Base-by-base conservation (phyloP, 1,140 invertebrate species). In the Monomorium pharaonis region DNA sequence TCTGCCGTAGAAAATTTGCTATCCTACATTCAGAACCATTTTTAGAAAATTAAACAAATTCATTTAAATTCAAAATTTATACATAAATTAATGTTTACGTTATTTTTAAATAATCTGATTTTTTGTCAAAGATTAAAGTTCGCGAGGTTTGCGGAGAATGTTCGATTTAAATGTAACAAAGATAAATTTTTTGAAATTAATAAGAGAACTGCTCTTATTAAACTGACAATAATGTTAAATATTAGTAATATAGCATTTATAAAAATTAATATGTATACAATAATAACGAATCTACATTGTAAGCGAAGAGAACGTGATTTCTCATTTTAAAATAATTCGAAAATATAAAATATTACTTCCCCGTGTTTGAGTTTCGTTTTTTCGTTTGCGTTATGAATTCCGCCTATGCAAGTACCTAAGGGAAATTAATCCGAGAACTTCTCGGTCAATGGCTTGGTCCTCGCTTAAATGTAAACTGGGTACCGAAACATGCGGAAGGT, bases 391-490 rank as follows among this genome's bases (percentile, higher is more conserved):
- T 9, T 77, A 27, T 0, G 16, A 63, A 47, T 47, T 44, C 4
- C 7, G 16, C 10, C 0, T 77, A n/a, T 21, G 9, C n/a, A 44
- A 6, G 30, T n/a, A 42, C 24, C 37, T 62, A 33, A 14, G 4
- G 7, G 44, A 21, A 65, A 78, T 63, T 63, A 63, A 80, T 80
- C 21, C 14, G 0, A 14, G 42, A 30, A 69, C 58, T 65, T 78
- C 65, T n/a, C n/a, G 47, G 27, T 54, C 77, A 69, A 42, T 24
- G 21, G 21, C 37, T 80, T 6, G 27, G 16, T 33, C 33, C 44
- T 37, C 30, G 30, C 16, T 70, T 42, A 54, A 80, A 80, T 24
- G 47, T 54, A 77, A 27, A 62, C 37, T 37, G 24, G 10, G 10
- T n/a, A n/a, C 9, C 12, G 33, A 69, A 80, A 42, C 30, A 27